A percentile compares a stretch with the other conserved stretches of the same genome.
These are phyloP conservation scores for Dinomys branickii DNA, from an alignment of 2,113 vertebrate genomes.

Conservation along the genomic window DNA sequence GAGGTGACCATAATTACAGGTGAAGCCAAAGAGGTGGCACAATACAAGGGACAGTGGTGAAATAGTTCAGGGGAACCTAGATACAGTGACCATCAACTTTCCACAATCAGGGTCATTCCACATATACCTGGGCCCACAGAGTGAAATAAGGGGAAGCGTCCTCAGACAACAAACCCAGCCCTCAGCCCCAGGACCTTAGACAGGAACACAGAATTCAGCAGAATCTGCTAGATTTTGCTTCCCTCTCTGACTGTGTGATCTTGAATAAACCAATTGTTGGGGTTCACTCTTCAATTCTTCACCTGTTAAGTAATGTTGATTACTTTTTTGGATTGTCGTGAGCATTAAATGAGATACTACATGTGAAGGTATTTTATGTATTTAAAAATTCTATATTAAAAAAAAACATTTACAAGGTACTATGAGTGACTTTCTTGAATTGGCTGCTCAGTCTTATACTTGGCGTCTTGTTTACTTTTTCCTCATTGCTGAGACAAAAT, in stretches of 20 bases:
- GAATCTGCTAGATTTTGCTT: not conserved
- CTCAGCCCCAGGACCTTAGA: not conserved
- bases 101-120: not conserved
- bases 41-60: not conserved
- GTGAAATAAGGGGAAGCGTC: not conserved
- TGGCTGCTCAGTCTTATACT: not conserved
- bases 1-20: too few relatives aligned
- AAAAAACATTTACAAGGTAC: not conserved
- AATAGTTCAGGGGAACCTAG: not conserved
- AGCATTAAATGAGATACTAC: not conserved
- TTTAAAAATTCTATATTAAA: not conserved
- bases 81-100: not conserved
- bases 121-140: rapidly evolving
- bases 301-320: not conserved
- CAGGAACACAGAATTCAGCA: not conserved
- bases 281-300: not conserved
- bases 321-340: not conserved
- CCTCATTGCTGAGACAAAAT: too few relatives aligned
- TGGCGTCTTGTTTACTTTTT: too few relatives aligned
- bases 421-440: not conserved
- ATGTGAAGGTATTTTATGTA: not conserved
- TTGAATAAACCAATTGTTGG: not conserved
- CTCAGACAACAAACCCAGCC: not conserved
- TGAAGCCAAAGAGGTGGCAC: not conserved
- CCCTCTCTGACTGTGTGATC: not conserved